Percentiles rank a stretch among this genome's conserved stretches.
These are phyloP conservation scores for Chaitophorus viminalis DNA, from an alignment of 2,888 invertebrate species.

Conservation along the genomic window DNA sequence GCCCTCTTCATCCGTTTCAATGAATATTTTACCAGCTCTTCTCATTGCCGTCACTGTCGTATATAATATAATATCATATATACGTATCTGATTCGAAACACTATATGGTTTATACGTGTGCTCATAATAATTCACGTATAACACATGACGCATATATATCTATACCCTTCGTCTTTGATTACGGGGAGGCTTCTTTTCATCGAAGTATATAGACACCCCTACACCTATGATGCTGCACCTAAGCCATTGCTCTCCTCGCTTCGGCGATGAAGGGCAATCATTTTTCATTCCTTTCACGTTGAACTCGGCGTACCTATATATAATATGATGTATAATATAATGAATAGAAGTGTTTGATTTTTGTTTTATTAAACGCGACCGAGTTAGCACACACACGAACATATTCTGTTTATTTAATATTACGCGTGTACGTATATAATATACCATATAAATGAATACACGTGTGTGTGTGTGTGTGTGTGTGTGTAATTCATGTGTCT, in stretches of 20 bases:
- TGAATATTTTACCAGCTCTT: slow-evolving; percentile 47
- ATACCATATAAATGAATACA: neutral
- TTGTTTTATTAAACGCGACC: slow-evolving; percentile 56
- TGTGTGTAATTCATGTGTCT: slow-evolving; percentile 9
- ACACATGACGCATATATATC: neutral
- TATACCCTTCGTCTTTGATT: slow-evolving; percentile 49
- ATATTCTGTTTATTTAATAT: neutral
- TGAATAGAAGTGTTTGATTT: slow-evolving; percentile 59
- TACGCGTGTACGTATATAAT: neutral
- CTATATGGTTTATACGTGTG: neutral
- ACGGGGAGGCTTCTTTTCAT: slow-evolving; percentile 57
- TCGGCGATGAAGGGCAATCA: slow-evolving; percentile 41
- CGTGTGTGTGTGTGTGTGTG: neutral
- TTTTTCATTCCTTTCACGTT: slow-evolving; percentile 61
- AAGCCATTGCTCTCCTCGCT: neutral
- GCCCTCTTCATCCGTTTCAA: slow-evolving; percentile 57
- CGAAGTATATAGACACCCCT: slow-evolving; percentile 43
- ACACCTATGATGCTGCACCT: slow-evolving; percentile 21
- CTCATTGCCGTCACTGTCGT: neutral
- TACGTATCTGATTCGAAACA: slow-evolving; percentile 7
- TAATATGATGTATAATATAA: too few relatives aligned
- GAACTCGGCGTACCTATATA: slow-evolving; percentile 12
- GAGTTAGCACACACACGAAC: neutral
- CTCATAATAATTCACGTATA: slow-evolving; percentile 38
- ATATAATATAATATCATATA: neutral